Conservation (phyloP, 2,113 vertebrate genomes). For the Heloderma charlesbogerti region DNA sequence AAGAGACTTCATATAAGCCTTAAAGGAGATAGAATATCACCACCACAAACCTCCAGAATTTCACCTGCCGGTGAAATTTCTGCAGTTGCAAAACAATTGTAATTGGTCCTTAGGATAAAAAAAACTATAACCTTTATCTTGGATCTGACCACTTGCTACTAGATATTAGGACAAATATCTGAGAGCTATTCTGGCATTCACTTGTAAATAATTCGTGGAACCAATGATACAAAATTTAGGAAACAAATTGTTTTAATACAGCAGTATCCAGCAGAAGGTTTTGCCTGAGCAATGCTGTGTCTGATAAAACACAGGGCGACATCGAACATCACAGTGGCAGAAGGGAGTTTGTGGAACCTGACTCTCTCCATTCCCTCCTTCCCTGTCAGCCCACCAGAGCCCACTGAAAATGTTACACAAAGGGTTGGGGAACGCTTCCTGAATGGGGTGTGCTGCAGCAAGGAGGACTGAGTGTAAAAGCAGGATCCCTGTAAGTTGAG, state of each 20-base stretch:
- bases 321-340: background rate
- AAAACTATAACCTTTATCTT: background rate
- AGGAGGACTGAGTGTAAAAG: background rate
- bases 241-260: background rate
- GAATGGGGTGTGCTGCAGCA: background rate
- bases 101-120: background rate
- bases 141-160: background rate
- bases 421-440: background rate
- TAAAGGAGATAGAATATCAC: background rate
- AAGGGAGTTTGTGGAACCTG: background rate
- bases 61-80: background rate
- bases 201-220: background rate
- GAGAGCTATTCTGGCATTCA: background rate
- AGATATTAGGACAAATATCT: background rate
- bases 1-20: background rate
- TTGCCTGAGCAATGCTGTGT: background rate
- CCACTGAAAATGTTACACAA: background rate
- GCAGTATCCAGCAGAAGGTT: background rate
- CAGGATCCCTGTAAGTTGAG: background rate
- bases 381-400: background rate
- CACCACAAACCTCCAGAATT: background rate
- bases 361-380: background rate
- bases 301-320: background rate
- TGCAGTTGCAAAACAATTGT: background rate
- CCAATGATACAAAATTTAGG: background rate